phyloP scores from a whole-genome alignment of 2,888 invertebrate species.

The Seira ritae region DNA sequence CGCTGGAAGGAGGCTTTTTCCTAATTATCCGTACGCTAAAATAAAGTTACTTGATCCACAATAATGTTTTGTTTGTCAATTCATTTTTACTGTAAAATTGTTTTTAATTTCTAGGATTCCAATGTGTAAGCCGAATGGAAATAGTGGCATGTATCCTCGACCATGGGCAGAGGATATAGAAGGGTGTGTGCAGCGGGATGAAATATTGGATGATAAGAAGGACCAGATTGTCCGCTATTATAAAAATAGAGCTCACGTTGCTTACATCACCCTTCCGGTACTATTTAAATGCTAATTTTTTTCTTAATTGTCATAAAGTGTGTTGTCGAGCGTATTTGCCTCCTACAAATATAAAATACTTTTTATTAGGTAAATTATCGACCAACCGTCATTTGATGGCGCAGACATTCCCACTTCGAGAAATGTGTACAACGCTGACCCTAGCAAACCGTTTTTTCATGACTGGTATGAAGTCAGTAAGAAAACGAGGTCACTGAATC shows the following conservation, averaged over 20 bases:
- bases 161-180: constrained; percentile 44
- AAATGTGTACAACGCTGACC: constrained; percentile 68
- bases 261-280: constrained; percentile 15
- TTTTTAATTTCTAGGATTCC: constrained; percentile 33
- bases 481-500: constrained; percentile 35
- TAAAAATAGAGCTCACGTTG: not conserved
- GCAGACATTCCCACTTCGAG: constrained; percentile 60
- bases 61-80: too few species aligned
- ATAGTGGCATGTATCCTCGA: constrained; percentile 14
- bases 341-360: too few species aligned
- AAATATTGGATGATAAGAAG: not conserved
- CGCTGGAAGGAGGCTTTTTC: constrained; percentile 44
- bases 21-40: constrained; percentile 52
- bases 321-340: too few species aligned
- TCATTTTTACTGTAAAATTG: too few species aligned
- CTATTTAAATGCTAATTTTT: not conserved
- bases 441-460: constrained; percentile 42
- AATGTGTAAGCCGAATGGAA: constrained; percentile 34
- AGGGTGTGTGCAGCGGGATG: constrained; percentile 18
- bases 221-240: not conserved
- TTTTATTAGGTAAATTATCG: constrained; percentile 62
- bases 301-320: too few species aligned
- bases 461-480: constrained; percentile 53
- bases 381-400: constrained; percentile 63
- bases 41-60: too few species aligned